Conservation (phyloP, 2,113 vertebrate genomes). For the Nettapus auritus region DNA sequence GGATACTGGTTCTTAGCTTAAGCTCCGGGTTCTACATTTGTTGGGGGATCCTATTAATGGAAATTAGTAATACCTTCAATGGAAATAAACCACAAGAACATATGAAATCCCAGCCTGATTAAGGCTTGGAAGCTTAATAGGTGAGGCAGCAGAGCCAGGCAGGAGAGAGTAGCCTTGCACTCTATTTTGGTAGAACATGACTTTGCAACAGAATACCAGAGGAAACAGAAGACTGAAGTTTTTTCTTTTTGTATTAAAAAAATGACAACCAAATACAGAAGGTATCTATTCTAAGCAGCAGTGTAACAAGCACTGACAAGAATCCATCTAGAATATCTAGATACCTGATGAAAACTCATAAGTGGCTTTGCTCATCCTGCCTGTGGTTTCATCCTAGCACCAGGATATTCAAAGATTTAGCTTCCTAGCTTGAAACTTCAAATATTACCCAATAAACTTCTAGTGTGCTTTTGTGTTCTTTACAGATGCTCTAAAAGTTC, state of each 20-base stretch:
- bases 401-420: neutral
- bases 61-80: neutral
- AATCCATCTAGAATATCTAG: neutral
- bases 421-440: neutral
- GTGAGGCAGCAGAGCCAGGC: neutral
- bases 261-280: neutral
- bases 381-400: neutral
- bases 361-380: neutral
- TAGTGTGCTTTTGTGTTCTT: neutral
- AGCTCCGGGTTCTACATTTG: neutral
- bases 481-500: conserved; percentile 85
- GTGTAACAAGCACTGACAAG: neutral
- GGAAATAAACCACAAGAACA: neutral
- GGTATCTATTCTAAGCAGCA: neutral
- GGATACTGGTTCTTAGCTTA: neutral
- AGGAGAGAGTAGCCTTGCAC: neutral
- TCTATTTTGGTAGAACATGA: neutral
- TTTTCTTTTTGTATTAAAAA: neutral
- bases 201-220: neutral
- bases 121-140: neutral
- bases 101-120: neutral
- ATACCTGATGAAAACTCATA: neutral
- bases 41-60: neutral
- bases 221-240: neutral
- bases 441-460: neutral